phyloP scores from a whole-genome alignment of 2,113 vertebrate species.

The Delphinapterus leucas region DNA sequence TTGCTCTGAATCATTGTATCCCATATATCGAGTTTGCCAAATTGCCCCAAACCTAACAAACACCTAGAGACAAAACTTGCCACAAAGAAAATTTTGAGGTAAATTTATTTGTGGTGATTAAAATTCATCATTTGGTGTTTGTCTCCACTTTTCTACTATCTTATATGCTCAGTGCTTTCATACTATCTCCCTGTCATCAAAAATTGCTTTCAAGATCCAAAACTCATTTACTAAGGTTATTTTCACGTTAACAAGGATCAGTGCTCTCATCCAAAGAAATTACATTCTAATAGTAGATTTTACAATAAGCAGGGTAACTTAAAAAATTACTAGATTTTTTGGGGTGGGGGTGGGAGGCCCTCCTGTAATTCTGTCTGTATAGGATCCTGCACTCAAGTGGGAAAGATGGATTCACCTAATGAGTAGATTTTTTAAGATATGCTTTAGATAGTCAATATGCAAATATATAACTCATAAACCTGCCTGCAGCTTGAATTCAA shows the following conservation, averaged over 20 bases:
- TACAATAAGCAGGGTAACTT: background rate
- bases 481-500: slow-evolving; percentile 1
- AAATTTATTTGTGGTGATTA: background rate
- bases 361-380: slow-evolving; percentile 16
- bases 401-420: slow-evolving; percentile 24
- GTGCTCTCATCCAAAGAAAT: background rate
- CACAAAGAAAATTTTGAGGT: background rate
- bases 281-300: slow-evolving; percentile 1
- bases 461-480: background rate
- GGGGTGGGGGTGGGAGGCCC: accelerated
- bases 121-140: background rate
- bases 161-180: background rate
- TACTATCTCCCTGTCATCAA: background rate
- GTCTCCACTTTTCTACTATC: background rate
- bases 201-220: background rate
- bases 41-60: background rate
- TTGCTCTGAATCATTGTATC: background rate
- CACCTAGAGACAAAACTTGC: background rate
- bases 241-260: background rate
- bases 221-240: background rate
- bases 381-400: background rate
- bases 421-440: background rate
- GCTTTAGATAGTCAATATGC: background rate
- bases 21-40: background rate
- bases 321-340: background rate